phyloP scores from a whole-genome alignment of 2,797 vertebrate species.

The Harpagifer antarcticus region DNA sequence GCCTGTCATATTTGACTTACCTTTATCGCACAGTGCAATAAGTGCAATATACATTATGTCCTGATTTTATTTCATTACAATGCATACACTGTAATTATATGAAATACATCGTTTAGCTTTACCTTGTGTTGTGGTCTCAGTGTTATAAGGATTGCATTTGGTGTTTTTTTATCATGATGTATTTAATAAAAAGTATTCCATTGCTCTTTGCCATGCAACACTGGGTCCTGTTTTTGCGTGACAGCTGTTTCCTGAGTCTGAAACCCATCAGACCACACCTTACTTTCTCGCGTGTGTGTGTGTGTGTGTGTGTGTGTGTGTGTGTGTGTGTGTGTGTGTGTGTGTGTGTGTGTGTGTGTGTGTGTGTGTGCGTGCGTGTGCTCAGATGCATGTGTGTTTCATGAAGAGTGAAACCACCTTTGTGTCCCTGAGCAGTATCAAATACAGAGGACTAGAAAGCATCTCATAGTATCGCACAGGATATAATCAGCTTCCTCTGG shows the following conservation, averaged over 20 bases:
- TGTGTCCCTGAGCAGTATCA: not conserved
- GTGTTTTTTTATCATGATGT: not conserved
- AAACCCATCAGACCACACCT: conserved; percentile 37
- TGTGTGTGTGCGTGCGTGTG: too few relatives aligned
- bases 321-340: too few relatives aligned
- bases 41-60: not conserved
- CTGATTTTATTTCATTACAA: not conserved
- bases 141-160: not conserved
- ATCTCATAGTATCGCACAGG: not conserved
- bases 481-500: not conserved
- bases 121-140: not conserved
- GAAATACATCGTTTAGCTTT: not conserved
- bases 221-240: conserved; percentile 21
- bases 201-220: not conserved
- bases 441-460: accelerated
- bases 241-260: conserved; percentile 46
- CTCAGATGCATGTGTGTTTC: not conserved
- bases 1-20: conserved; percentile 2
- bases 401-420: conserved; percentile 3
- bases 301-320: too few relatives aligned
- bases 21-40: conserved; percentile 40
- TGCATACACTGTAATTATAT: conserved; percentile 12
- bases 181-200: conserved; percentile 50
- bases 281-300: too few relatives aligned
- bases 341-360: too few relatives aligned